Percentiles rank a stretch among this genome's conserved stretches.
Conservation (phyloP, 2,113 vertebrate species). For the Ictalurus punctatus region DNA sequence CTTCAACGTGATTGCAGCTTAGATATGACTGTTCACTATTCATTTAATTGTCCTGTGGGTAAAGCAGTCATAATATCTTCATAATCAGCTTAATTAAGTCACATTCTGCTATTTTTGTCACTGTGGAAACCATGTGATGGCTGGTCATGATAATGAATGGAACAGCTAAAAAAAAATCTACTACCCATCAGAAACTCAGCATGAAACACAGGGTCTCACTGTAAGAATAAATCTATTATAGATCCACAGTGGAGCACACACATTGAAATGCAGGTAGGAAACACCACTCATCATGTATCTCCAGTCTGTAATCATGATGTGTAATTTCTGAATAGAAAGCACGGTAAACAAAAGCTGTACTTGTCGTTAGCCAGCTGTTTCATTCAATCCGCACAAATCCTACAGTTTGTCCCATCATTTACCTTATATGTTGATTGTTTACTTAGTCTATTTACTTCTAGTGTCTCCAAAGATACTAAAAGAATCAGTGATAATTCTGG, state of each 20-base stretch:
- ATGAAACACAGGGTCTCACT: neutral
- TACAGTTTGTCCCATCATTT: neutral
- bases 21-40: conserved; percentile 25
- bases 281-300: neutral
- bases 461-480: neutral
- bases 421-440: neutral
- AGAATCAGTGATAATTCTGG: neutral
- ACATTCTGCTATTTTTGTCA: conserved; percentile 1
- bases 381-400: neutral
- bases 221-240: neutral
- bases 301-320: neutral
- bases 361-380: neutral
- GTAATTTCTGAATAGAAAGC: neutral
- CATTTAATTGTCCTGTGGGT: neutral
- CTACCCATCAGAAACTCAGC: neutral
- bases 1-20: conserved; percentile 5
- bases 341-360: neutral
- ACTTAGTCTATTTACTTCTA: neutral
- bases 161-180: neutral
- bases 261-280: neutral
- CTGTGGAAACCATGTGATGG: neutral
- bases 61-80: conserved; percentile 28
- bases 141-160: neutral
- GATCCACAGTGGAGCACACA: neutral
- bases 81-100: conserved; percentile 22